A percentile compares a stretch with the other conserved stretches of the same genome.
Evolutionary conservation across 2,113 vertebrate species (phyloP).

Genomic region (Physeter macrocephalus): DNA sequence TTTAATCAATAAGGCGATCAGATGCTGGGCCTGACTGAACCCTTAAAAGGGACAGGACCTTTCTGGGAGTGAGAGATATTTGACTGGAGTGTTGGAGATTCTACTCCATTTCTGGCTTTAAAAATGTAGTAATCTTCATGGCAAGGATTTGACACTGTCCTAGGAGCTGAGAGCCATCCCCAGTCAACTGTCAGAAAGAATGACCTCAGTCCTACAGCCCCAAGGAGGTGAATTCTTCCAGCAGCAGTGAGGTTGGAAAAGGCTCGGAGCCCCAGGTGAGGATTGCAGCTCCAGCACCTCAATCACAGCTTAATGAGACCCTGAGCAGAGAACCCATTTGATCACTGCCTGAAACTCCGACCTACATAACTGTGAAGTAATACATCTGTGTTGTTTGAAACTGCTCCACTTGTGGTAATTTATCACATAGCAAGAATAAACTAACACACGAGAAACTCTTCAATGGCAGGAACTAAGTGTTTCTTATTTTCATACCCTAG

Average conservation of each 20-base stretch:
- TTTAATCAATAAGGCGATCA: background rate
- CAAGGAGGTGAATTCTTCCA: background rate
- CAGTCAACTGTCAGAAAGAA: background rate
- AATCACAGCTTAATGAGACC: background rate
- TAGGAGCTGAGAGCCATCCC: background rate
- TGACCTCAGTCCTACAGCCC: background rate
- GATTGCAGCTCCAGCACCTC: background rate
- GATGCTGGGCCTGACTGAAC: background rate
- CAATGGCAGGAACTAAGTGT: background rate
- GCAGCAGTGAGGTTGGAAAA: background rate
- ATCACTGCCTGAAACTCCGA: background rate
- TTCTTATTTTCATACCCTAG: background rate
- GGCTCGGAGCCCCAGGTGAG: background rate
- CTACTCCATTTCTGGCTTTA: background rate
- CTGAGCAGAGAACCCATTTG: background rate
- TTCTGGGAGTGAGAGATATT: background rate
- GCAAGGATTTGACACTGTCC: background rate
- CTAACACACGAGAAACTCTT: background rate
- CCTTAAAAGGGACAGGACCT: background rate
- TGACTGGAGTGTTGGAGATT: background rate
- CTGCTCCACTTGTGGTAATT: background rate
- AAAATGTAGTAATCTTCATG: background rate
- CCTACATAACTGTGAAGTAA: background rate
- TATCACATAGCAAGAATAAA: background rate
- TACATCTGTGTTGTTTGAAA: background rate